phyloP scores from a whole-genome alignment of 2,113 vertebrate species.

The Sturnira hondurensis region DNA sequence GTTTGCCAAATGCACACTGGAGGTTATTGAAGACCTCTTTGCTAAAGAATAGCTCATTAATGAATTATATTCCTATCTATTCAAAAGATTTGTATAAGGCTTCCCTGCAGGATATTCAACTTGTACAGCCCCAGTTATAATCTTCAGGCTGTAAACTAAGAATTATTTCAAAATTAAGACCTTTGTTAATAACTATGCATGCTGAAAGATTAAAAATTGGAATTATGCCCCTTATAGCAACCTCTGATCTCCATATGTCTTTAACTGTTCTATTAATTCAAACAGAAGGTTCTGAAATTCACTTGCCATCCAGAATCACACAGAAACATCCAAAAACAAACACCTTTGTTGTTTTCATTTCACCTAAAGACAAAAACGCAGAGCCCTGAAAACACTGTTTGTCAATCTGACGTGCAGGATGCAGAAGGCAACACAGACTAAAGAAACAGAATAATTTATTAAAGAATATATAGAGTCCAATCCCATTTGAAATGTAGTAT shows the following conservation, averaged over 20 bases:
- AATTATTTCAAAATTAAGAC: slow-evolving; percentile 38
- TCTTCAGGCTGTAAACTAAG: neutral
- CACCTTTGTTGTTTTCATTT: neutral
- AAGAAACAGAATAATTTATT: neutral
- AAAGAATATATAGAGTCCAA: neutral
- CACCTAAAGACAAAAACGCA: neutral
- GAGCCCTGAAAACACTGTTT: neutral
- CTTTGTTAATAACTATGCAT: slow-evolving; percentile 5
- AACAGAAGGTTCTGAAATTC: neutral
- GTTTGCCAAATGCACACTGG: neutral
- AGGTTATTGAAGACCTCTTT: neutral
- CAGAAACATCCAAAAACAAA: neutral
- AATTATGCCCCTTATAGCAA: neutral
- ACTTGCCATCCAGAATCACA: neutral
- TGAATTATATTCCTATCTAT: neutral
- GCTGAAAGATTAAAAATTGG: neutral
- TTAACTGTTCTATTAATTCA: neutral
- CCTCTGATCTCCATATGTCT: neutral
- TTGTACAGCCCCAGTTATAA: neutral
- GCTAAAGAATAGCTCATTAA: neutral
- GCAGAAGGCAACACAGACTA: neutral
- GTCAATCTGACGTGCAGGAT: neutral
- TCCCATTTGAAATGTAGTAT: neutral
- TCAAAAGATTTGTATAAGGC: neutral
- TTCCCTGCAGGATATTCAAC: neutral